Evolutionary conservation across 2,888 invertebrate species (phyloP).

Genomic region (Ornithoptera priamus): DNA sequence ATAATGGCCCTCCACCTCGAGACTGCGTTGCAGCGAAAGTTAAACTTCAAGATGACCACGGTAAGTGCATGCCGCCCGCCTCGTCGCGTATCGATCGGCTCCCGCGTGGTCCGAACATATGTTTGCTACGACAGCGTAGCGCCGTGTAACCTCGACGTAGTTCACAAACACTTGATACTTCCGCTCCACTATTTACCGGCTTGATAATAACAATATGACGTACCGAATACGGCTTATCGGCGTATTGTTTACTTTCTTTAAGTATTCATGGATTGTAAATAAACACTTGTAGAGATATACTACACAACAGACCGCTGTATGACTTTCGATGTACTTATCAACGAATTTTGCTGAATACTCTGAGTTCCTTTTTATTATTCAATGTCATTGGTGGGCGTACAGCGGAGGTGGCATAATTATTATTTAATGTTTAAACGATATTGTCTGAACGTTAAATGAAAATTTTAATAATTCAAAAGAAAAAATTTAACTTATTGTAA

Average conservation of each 20-base stretch:
- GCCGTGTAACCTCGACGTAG: conserved; percentile 45
- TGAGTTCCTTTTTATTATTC: conserved; percentile 15
- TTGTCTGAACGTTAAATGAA: conserved; percentile 9
- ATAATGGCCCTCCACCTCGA: conserved; percentile 75
- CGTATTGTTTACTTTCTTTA: conserved; percentile 40
- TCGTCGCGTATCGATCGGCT: conserved; percentile 63
- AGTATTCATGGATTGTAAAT: conserved; percentile 59
- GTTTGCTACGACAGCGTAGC: conserved; percentile 54
- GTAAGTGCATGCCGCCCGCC: conserved; percentile 70
- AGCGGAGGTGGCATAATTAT: conserved; percentile 12
- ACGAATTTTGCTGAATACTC: conserved; percentile 2
- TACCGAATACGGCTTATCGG: conserved; percentile 39
- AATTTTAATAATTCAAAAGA: not conserved
- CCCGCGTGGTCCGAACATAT: conserved; percentile 74
- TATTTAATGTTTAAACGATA: conserved; percentile 18
- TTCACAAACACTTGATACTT: conserved; percentile 40
- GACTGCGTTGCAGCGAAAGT: conserved; percentile 76
- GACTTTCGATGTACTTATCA: conserved; percentile 25
- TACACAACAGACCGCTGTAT: conserved; percentile 33
- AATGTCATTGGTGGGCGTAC: conserved; percentile 16
- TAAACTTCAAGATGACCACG: conserved; percentile 79
- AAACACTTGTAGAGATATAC: conserved; percentile 68
- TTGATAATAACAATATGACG: conserved; percentile 44
- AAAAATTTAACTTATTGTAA: not conserved
- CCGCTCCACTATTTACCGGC: conserved; percentile 36